Evolutionary conservation across 2,888 invertebrate species (phyloP), one percentile per base, ranked within the genome.

Genomic region (Eilema depressum): DNA sequence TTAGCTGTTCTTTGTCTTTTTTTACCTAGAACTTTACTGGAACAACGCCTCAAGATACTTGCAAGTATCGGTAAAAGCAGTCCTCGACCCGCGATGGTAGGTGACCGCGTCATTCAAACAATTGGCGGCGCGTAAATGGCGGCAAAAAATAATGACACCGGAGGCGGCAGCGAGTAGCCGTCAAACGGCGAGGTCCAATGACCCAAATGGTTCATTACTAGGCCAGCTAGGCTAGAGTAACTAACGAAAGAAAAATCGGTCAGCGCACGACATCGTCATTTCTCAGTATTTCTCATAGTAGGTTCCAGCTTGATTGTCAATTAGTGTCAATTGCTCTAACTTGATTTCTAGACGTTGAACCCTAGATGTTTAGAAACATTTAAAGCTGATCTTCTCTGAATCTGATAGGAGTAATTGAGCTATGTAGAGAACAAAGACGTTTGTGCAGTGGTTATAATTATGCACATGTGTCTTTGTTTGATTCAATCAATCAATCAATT

Each of bases 141-240:
- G 78, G 88, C 88, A 92, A 92, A 92, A 93, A 93, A 90, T 90
- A 87, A 91, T 90, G 82, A 86, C 88, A 86, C 87, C 89, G 89
- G 86, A 88, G 90, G 89, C 88, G 88, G 86, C 79, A 88, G 84
- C 77, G 85, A 85, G 86, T 85, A 88, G 84, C 86, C 91, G 88
- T 89, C 91, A 88, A 93, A 91, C 93, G 90, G 92, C 88, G 93
- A 94, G 92, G 94, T 94, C 93, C 93, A 94, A 93, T 95, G 94
- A 95, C 95, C 95, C 91, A 95, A 93, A 94, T 95, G 91, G 90
- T 87, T 89, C 89, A 90, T 89, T 89, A 92, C 92, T 93, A 90
- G 92, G 92, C 88, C 93, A 61, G 28, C 61, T 28, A 30, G 89
- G 84, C 83, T 87, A 91, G 89, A 87, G 89, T 84, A 89, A 89